Base-by-base conservation (phyloP, 1,140 invertebrate species). In the Formica exsecta region DNA sequence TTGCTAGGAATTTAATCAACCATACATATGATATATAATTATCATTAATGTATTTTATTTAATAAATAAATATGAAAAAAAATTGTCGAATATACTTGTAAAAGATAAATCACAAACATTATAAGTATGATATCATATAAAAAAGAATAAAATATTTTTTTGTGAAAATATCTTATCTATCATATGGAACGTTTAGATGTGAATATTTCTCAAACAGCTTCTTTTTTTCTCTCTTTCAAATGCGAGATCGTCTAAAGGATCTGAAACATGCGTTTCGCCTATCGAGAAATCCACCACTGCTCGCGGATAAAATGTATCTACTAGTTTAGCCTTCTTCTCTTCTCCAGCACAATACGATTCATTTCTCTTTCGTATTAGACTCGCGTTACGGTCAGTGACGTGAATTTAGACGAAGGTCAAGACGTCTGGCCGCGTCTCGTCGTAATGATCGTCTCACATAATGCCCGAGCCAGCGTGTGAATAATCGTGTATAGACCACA, bases 361-460 rank as follows among this genome's bases (percentile, higher is more conserved):
- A 74, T 83, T 83, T 83, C 68, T 83, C 79, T 83, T 74, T 83
- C 68, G 79, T 83, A 83, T 83, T 83, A 83, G 79, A 83, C 79
- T 83, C 54, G 79, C 68, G 79, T 83, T 83, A 73, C 79, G 79
- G 79, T 83, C 79, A 83, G 54, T 83, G 79, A 83, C 79, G 79
- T 83, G 79, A 61, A 83, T 83, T 83, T 83, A 83, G 79, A 83
- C 79, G 79, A 83, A 83, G 79, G 79, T 83, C 79, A 74, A 83
- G 79, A 83, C 79, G 79, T 83, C 79, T 83, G 79, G 79, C 73
- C 54, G 79, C 79, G 68, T 83, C 79, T 83, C 79, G 68, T 0
- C 68, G 54, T 83, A 83, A 83, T 83, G 68, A 83, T 61, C 38
- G 79, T 59, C 41, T 81, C 79, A 61, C 79, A 83, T 83, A 83